phyloP scores from a whole-genome alignment of 2,113 vertebrate genomes.

The Variabilichromis moorii region DNA sequence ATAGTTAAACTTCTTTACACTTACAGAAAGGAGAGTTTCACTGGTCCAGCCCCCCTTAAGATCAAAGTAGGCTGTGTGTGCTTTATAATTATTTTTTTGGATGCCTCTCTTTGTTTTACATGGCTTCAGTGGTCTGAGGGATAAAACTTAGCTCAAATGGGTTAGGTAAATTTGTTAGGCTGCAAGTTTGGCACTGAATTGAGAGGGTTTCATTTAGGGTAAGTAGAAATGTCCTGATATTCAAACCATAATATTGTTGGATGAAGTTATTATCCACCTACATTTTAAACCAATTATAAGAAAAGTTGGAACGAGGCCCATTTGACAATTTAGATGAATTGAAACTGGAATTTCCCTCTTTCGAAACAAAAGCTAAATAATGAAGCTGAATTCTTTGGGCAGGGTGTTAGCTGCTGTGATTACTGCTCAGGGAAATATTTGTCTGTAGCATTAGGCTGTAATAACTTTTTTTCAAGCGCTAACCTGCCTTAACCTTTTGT shows the following conservation, averaged over 20 bases:
- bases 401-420: background rate
- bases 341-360: background rate
- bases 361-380: background rate
- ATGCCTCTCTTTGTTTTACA: background rate
- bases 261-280: background rate
- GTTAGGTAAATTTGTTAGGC: background rate
- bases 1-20: background rate
- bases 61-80: background rate
- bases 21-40: background rate
- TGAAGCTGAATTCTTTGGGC: background rate
- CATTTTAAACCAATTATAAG: background rate
- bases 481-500: background rate
- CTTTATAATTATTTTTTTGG: background rate
- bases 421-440: background rate
- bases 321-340: background rate
- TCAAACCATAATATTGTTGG: background rate
- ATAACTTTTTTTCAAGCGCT: background rate
- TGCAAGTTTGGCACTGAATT: background rate
- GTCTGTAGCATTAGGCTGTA: background rate
- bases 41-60: background rate
- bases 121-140: background rate
- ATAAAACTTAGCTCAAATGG: background rate
- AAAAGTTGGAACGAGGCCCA: background rate
- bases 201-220: background rate
- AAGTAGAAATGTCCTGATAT: fast-evolving